phyloP scores from a whole-genome alignment of 2,113 vertebrate genomes.

The Thalassoma bifasciatum region DNA sequence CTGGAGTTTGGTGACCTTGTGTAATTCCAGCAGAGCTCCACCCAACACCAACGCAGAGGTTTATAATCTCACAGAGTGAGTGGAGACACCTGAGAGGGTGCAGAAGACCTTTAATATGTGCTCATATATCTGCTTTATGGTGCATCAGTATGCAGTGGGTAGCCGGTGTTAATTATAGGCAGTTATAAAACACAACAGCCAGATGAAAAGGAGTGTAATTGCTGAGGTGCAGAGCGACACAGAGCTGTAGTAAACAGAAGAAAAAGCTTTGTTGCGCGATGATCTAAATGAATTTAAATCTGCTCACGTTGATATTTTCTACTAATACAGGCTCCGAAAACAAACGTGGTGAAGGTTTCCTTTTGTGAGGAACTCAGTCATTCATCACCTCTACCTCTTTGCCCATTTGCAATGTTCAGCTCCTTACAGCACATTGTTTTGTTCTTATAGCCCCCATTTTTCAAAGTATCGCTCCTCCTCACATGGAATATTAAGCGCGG shows the following conservation, averaged over 20 bases:
- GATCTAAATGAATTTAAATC: not conserved
- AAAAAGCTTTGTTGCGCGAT: not conserved
- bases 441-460: too few relatives aligned
- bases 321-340: not conserved
- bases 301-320: not conserved
- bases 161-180: slow-evolving; percentile 8
- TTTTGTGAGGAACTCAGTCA: not conserved
- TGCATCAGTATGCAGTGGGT: not conserved
- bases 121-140: slow-evolving; percentile 16
- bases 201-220: not conserved
- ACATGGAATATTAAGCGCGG: too few relatives aligned
- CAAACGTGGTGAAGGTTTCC: too few relatives aligned
- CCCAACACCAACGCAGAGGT: not conserved
- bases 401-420: too few relatives aligned
- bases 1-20: not conserved
- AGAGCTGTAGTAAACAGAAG: not conserved
- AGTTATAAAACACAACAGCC: slow-evolving; percentile 2
- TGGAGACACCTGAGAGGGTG: not conserved
- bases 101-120: too few relatives aligned
- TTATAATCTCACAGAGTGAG: not conserved
- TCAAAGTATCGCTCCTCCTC: too few relatives aligned
- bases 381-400: not conserved
- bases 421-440: too few relatives aligned
- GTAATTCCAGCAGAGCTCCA: not conserved
- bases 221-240: not conserved